Percentiles rank a stretch among this genome's conserved stretches.
Evolutionary conservation across 2,888 invertebrate species (phyloP).

Genomic region (Leptopterna dolabrata): DNA sequence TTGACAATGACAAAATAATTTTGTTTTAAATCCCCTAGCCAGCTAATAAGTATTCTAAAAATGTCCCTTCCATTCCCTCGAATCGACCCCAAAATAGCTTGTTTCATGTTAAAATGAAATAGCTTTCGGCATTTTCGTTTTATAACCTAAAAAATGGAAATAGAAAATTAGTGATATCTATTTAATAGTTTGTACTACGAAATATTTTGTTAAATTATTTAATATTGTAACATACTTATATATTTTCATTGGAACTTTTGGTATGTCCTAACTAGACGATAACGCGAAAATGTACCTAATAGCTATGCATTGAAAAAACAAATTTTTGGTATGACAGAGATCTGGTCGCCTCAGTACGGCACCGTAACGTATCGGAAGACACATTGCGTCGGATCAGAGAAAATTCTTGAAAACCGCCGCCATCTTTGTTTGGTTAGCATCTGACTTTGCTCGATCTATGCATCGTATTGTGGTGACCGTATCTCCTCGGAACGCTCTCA

Average conservation of each 20-base stretch:
- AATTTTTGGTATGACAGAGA: background rate
- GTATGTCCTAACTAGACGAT: slow-evolving; percentile 1
- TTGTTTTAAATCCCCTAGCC: background rate
- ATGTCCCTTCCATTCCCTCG: background rate
- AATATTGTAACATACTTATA: background rate
- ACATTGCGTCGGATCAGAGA: no score
- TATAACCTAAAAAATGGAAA: background rate
- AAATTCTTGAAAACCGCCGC: no score
- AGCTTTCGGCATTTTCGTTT: background rate
- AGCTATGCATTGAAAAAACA: background rate
- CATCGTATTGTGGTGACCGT: no score
- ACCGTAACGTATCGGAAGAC: no score
- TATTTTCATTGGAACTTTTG: slow-evolving; percentile 7
- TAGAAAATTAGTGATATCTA: background rate
- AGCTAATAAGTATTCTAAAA: background rate
- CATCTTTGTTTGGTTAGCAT: no score
- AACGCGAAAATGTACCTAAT: background rate
- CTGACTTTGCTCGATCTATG: no score
- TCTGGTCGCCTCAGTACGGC: no score
- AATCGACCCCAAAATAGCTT: background rate
- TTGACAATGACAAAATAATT: background rate
- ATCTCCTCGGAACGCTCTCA: no score
- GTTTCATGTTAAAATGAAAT: background rate
- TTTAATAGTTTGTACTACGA: background rate
- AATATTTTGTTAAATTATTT: background rate